Percentiles rank a stretch among this genome's conserved stretches.
Conservation (phyloP, 2,797 vertebrate species). For the Forpus xanthops region DNA sequence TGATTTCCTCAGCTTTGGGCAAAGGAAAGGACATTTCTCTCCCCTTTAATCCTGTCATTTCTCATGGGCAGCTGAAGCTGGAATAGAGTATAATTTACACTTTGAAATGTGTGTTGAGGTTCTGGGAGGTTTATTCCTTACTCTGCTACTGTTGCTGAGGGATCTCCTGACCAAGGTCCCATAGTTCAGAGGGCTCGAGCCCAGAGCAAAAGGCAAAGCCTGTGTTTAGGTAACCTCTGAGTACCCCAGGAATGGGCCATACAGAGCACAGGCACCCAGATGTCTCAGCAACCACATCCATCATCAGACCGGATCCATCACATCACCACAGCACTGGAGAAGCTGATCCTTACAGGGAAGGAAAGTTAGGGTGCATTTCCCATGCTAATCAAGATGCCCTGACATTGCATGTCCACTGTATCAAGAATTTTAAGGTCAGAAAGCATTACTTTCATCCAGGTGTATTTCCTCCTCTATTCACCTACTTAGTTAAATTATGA, state of each 20-base stretch:
- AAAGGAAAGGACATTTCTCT: neutral
- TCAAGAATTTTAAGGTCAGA: neutral
- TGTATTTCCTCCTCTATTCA: neutral
- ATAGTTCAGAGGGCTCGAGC: accelerated
- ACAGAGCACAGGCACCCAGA: neutral
- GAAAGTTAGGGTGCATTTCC: neutral
- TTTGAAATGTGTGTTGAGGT: neutral
- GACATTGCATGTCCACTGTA: neutral
- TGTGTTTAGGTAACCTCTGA: neutral
- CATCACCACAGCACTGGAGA: neutral
- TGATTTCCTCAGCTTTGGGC: neutral
- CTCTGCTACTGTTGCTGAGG: neutral
- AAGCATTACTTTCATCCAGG: neutral
- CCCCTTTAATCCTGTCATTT: neutral
- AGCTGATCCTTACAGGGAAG: neutral
- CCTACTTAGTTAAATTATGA: neutral
- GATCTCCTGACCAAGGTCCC: neutral
- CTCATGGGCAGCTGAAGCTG: neutral
- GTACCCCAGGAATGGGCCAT: accelerated
- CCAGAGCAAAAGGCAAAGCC: neutral
- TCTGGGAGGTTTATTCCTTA: neutral
- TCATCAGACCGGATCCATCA: neutral
- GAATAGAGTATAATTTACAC: neutral
- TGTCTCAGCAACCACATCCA: neutral
- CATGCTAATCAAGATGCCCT: neutral